Percentiles rank a stretch among this genome's conserved stretches.
phyloP scores from a whole-genome alignment of 2,113 vertebrate genomes.

The Meriones unguiculatus region DNA sequence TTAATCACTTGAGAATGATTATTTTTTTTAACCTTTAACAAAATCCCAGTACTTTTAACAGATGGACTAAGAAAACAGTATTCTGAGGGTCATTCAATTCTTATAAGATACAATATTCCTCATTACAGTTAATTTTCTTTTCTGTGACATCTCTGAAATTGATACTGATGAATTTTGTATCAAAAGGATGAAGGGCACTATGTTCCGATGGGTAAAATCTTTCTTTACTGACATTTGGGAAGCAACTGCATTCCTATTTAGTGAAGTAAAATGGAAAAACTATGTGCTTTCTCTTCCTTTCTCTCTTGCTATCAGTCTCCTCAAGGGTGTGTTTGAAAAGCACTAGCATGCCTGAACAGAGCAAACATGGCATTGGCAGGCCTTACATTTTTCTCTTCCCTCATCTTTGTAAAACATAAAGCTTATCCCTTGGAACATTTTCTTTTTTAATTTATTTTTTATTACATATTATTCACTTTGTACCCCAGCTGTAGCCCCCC shows the following conservation, averaged over 20 bases:
- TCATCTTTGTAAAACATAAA: neutral
- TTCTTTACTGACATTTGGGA: neutral
- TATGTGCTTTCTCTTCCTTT: neutral
- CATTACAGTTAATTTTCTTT: neutral
- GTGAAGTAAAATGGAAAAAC: neutral
- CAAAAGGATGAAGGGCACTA: neutral
- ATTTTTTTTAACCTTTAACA: neutral
- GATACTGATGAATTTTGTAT: neutral
- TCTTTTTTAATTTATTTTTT: no score
- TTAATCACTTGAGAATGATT: neutral
- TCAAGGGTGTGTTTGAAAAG: neutral
- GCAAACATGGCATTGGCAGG: neutral
- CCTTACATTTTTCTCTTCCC: neutral
- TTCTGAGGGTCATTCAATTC: neutral
- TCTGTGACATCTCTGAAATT: neutral
- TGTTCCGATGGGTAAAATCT: neutral
- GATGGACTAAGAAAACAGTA: neutral
- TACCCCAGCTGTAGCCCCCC: no score
- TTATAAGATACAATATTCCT: neutral
- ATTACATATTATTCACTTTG: no score
- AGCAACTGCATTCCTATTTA: neutral
- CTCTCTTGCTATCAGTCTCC: neutral
- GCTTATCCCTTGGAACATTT: neutral
- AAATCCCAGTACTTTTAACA: neutral
- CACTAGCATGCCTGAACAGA: neutral